These are phyloP conservation scores for Archips xylosteana DNA, from an alignment of 2,888 invertebrate species.

Conservation along the genomic window DNA sequence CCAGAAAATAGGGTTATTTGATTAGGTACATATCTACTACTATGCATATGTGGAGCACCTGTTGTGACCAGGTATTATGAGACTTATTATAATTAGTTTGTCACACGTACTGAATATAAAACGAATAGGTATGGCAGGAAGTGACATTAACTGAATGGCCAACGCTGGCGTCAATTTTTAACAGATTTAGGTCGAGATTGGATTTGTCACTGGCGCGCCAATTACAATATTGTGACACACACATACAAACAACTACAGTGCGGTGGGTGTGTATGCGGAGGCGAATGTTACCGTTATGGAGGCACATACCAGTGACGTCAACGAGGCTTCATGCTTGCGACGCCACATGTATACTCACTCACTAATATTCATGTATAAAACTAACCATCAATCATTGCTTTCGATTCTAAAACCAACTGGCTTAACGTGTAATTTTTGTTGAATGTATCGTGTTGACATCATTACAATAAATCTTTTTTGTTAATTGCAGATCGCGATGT, in stretches of 20 bases:
- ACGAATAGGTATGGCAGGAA: conserved; percentile 48
- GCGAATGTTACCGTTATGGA: conserved; percentile 84
- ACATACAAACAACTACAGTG: conserved; percentile 54
- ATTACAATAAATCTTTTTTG: conserved; percentile 44
- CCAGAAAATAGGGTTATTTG: background rate
- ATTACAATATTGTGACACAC: conserved; percentile 69
- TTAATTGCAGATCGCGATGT: conserved; percentile 82
- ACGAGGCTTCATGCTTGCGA: conserved; percentile 78
- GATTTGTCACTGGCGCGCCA: conserved; percentile 70
- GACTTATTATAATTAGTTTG: conserved; percentile 8
- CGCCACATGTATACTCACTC: conserved; percentile 78
- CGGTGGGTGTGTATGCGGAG: conserved; percentile 71
- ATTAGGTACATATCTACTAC: background rate
- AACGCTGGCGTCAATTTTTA: conserved; percentile 54
- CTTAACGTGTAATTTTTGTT: too few relatives aligned
- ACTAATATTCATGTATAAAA: conserved; percentile 53
- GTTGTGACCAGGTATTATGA: background rate
- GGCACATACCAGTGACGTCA: conserved; percentile 85
- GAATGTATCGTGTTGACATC: background rate
- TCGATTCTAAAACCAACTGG: background rate
- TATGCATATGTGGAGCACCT: background rate
- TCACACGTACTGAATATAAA: conserved; percentile 45
- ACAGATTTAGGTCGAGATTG: conserved; percentile 75
- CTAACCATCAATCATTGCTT: background rate
- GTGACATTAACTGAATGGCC: conserved; percentile 50